Evolutionary conservation across 2,113 vertebrate genomes (phyloP).

Genomic region (Microcebus jonahi): DNA sequence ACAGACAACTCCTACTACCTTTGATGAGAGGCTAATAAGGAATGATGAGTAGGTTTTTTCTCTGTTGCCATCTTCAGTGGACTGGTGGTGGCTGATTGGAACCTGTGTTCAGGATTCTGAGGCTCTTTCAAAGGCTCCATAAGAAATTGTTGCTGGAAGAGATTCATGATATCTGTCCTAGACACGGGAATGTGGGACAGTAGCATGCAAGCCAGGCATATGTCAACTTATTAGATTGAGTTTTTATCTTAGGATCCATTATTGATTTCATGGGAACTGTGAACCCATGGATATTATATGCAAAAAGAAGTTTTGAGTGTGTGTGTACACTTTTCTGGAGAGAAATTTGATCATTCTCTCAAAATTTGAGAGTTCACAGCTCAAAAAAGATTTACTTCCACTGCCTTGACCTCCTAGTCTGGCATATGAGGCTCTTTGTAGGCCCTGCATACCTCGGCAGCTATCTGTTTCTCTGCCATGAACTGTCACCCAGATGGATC

Average conservation of each 20-base stretch:
- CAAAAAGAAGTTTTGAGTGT: background rate
- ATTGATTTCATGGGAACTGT: background rate
- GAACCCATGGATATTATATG: background rate
- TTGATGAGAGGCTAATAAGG: background rate
- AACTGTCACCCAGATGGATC: background rate
- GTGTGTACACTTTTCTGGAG: background rate
- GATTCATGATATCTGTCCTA: background rate
- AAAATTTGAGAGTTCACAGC: background rate
- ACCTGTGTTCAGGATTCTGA: background rate
- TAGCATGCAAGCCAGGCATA: background rate
- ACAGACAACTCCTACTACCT: background rate
- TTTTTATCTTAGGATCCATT: background rate
- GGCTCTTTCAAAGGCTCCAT: background rate
- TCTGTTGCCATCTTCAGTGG: background rate
- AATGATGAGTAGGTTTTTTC: background rate
- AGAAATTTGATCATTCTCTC: slow-evolving; percentile 1
- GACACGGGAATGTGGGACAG: background rate
- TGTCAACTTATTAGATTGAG: background rate
- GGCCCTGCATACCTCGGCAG: background rate
- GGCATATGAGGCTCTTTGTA: background rate
- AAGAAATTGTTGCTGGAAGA: background rate
- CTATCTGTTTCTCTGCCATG: background rate
- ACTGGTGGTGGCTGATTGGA: background rate
- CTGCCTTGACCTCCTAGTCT: background rate
- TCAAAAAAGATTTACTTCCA: background rate